A percentile compares a stretch with the other conserved stretches of the same genome.
These are phyloP conservation scores for Plagiodera versicolora DNA, from an alignment of 2,888 invertebrate species.

Conservation along the genomic window DNA sequence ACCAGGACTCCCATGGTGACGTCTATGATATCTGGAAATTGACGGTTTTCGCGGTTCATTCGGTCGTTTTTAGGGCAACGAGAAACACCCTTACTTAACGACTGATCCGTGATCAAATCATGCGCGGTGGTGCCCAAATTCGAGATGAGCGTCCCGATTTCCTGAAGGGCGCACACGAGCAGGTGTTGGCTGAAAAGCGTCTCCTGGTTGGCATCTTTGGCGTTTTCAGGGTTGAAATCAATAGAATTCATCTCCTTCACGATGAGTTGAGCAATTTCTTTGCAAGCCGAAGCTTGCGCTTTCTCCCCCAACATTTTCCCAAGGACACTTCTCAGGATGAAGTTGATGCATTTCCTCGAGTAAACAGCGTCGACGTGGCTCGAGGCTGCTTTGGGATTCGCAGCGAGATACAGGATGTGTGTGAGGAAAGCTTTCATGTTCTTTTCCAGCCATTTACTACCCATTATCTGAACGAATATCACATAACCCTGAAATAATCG, in stretches of 20 bases:
- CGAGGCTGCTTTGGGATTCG: constrained; percentile 92
- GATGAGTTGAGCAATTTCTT: constrained; percentile 89
- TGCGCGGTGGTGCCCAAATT: constrained; percentile 94
- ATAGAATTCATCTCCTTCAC: constrained; percentile 95
- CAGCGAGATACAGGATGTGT: constrained; percentile 90
- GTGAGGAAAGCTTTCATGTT: constrained; percentile 84
- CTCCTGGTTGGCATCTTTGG: constrained; percentile 89
- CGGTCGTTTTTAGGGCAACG: too few relatives aligned
- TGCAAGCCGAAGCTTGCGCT: constrained; percentile 93
- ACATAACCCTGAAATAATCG: constrained; percentile 81
- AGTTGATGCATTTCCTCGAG: constrained; percentile 95
- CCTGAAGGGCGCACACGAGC: constrained; percentile 90
- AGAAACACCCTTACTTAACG: constrained; percentile 44
- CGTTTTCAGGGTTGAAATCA: constrained; percentile 89
- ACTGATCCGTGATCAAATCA: constrained; percentile 85
- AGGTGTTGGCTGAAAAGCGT: constrained; percentile 89
- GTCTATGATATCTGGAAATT: constrained; percentile 67
- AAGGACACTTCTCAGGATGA: constrained; percentile 87
- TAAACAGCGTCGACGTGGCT: constrained; percentile 98
- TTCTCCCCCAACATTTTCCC: constrained; percentile 96
- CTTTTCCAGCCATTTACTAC: constrained; percentile 92
- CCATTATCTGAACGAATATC: constrained; percentile 90
- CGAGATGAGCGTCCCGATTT: constrained; percentile 86
- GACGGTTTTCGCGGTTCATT: not conserved
- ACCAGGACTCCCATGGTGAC: constrained; percentile 82